Evolutionary conservation across 2,113 vertebrate genomes (phyloP).

Genomic region (Struthio camelus): DNA sequence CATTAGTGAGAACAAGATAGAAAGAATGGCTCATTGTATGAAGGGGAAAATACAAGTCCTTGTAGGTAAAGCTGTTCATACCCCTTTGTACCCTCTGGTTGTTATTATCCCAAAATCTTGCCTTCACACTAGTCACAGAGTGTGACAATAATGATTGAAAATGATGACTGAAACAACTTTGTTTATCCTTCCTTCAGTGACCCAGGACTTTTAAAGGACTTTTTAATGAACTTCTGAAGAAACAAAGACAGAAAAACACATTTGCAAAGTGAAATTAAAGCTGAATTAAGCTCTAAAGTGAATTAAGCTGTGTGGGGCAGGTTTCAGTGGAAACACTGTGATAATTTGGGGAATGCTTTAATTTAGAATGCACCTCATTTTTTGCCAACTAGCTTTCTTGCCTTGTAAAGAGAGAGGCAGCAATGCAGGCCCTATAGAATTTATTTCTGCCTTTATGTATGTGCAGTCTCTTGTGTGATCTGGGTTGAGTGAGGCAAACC

Average conservation of each 20-base stretch:
- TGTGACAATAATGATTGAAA: neutral
- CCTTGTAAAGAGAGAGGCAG: neutral
- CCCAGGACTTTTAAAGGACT: too few species aligned
- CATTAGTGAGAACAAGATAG: rapidly evolving
- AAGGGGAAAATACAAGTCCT: neutral
- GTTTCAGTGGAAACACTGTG: neutral
- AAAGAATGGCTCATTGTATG: neutral
- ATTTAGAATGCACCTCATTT: neutral
- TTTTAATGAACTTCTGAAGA: too few species aligned
- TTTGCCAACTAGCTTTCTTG: neutral
- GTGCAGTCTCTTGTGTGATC: neutral
- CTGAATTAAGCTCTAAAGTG: too few species aligned
- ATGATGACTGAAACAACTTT: neutral
- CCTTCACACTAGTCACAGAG: neutral
- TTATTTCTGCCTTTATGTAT: neutral
- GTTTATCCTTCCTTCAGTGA: too few species aligned
- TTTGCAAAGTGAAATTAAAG: too few species aligned
- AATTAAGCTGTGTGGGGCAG: too few species aligned
- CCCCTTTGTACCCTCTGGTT: rapidly evolving
- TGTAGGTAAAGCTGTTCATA: neutral
- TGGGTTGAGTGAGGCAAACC: neutral
- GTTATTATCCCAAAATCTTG: neutral
- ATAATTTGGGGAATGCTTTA: rapidly evolving
- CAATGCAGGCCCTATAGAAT: neutral
- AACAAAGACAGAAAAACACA: too few species aligned